phyloP scores from a whole-genome alignment of 92 coral and sea anemone species.

The Umimayanthus kanabou region DNA sequence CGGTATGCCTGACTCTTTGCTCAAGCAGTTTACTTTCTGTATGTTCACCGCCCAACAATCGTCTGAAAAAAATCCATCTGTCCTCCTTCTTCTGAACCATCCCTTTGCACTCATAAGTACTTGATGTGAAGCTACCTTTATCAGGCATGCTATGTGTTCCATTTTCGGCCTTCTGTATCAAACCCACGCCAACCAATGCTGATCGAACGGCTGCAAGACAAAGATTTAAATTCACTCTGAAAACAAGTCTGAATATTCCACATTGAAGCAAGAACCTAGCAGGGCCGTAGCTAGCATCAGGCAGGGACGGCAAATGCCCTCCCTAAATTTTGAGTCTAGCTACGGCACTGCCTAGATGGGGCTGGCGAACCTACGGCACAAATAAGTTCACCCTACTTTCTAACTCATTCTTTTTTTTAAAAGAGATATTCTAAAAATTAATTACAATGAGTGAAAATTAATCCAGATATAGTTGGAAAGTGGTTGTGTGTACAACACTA shows the following conservation, averaged over 20 bases:
- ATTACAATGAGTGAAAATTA: not conserved
- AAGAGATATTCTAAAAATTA: no score
- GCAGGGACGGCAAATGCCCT: no score
- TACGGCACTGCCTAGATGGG: no score
- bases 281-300: no score
- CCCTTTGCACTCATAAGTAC: not conserved
- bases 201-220: constrained; percentile 72
- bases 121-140: constrained; percentile 62
- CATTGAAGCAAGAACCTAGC: not conserved
- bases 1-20: no score
- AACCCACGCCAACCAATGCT: constrained; percentile 90
- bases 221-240: not conserved
- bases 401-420: no score
- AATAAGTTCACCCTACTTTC: no score
- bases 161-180: constrained; percentile 69
- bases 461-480: no score
- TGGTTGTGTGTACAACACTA: no score
- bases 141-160: constrained; percentile 66
- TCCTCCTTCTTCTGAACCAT: not conserved
- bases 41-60: not conserved
- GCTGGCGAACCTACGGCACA: no score
- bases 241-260: not conserved
- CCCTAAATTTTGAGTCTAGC: no score
- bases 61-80: not conserved
- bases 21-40: no score